These are phyloP conservation scores for Microctenopoma steveboyesi DNA, from an alignment of 2,797 vertebrate species.

Conservation along the genomic window DNA sequence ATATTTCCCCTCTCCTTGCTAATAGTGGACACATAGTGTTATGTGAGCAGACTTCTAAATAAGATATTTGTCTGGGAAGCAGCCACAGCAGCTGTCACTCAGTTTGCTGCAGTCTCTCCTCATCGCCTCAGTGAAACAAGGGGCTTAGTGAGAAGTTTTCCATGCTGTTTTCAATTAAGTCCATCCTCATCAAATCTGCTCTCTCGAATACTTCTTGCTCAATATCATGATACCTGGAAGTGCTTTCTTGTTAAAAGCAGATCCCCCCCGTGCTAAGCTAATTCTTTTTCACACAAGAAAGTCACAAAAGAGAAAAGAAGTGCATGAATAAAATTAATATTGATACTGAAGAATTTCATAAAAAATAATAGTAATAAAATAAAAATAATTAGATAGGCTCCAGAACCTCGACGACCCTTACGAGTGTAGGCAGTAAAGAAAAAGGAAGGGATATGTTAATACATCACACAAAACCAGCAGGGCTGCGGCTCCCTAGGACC, in stretches of 20 bases:
- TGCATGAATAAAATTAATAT: conserved; percentile 1
- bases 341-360: background rate
- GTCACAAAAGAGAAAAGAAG: background rate
- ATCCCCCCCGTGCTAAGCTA: conserved; percentile 5
- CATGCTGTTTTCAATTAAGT: conserved; percentile 43
- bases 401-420: too few relatives aligned
- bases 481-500: too few relatives aligned
- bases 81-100: conserved; percentile 34
- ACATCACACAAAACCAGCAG: too few relatives aligned
- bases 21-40: background rate
- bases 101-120: background rate
- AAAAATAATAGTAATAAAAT: background rate
- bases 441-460: too few relatives aligned
- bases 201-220: conserved; percentile 21
- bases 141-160: conserved; percentile 15
- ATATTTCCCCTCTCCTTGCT: background rate
- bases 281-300: background rate
- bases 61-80: conserved; percentile 10
- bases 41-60: conserved; percentile 17
- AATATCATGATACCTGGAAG: conserved; percentile 24
- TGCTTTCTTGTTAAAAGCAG: conserved; percentile 13
- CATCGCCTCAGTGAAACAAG: conserved; percentile 25
- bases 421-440: too few relatives aligned
- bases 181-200: conserved; percentile 42
- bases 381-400: too few relatives aligned